Evolutionary conservation across 2,888 invertebrate genomes (phyloP).

Genomic region (Thymelicus acteon): DNA sequence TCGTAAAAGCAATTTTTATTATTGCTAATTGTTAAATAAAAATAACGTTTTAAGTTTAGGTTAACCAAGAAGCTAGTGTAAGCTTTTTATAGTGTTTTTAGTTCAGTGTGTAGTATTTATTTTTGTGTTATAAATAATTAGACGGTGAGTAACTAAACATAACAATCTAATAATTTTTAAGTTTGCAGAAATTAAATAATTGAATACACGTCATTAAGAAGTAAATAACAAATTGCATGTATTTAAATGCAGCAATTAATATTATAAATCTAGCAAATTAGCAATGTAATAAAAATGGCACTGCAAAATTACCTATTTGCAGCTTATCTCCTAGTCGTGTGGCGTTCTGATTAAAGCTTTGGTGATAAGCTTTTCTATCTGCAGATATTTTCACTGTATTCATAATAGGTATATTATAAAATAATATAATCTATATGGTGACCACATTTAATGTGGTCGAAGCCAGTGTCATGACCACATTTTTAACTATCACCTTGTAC

Average conservation of each 20-base stretch:
- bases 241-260: too few species aligned
- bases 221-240: too few species aligned
- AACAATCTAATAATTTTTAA: too few species aligned
- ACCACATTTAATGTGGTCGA: too few species aligned
- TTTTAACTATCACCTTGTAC: too few species aligned
- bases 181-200: too few species aligned
- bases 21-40: constrained; percentile 44
- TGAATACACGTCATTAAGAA: too few species aligned
- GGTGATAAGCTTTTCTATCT: constrained; percentile 18
- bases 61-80: constrained; percentile 41
- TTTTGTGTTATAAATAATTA: constrained; percentile 60
- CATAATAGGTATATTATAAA: too few species aligned
- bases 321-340: constrained; percentile 12
- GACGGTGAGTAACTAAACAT: constrained; percentile 61
- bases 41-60: constrained; percentile 40
- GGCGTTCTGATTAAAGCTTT: constrained; percentile 13
- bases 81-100: constrained; percentile 57
- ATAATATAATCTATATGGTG: too few species aligned
- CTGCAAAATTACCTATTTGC: constrained; percentile 15
- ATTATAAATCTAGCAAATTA: too few species aligned
- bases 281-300: constrained; percentile 1
- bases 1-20: constrained; percentile 69
- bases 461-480: too few species aligned
- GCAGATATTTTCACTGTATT: neutral
- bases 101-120: constrained; percentile 61